Conservation (phyloP, 2,797 vertebrate species). For the Macropodus opercularis region DNA sequence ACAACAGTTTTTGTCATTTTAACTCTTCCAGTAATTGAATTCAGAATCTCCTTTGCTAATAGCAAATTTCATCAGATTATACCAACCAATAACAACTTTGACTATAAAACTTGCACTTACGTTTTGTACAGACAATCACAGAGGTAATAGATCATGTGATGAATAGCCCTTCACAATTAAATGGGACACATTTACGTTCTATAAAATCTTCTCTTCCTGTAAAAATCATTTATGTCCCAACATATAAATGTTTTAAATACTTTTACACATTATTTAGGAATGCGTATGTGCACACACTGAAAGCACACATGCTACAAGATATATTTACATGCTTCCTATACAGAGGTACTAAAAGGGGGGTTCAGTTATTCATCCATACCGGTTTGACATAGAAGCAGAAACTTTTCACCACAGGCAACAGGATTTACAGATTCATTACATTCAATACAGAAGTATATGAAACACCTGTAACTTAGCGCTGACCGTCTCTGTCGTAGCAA, state of each 20-base stretch:
- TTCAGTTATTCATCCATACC: slow-evolving; percentile 21
- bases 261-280: slow-evolving; percentile 25
- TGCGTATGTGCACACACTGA: slow-evolving; percentile 31
- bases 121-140: slow-evolving; percentile 56
- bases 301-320: slow-evolving; percentile 38
- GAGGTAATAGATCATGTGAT: slow-evolving; percentile 59
- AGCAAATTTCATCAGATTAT: too few relatives aligned
- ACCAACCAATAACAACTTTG: background rate
- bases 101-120: slow-evolving; percentile 12
- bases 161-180: slow-evolving; percentile 75
- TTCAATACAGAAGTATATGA: slow-evolving; percentile 51
- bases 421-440: slow-evolving; percentile 64
- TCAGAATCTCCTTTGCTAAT: background rate
- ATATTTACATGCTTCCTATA: slow-evolving; percentile 57
- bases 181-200: slow-evolving; percentile 46
- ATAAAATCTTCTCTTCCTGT: background rate
- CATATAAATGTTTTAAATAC: slow-evolving; percentile 11
- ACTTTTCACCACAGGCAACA: slow-evolving; percentile 61
- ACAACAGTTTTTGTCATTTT: slow-evolving; percentile 21
- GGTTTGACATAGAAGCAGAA: slow-evolving; percentile 1
- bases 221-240: slow-evolving; percentile 41
- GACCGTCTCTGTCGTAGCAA: slow-evolving; percentile 1
- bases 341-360: slow-evolving; percentile 22
- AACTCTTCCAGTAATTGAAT: slow-evolving; percentile 13
- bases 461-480: slow-evolving; percentile 6